phyloP scores from a whole-genome alignment of 2,888 invertebrate species.

The Protophormia terraenovae region DNA sequence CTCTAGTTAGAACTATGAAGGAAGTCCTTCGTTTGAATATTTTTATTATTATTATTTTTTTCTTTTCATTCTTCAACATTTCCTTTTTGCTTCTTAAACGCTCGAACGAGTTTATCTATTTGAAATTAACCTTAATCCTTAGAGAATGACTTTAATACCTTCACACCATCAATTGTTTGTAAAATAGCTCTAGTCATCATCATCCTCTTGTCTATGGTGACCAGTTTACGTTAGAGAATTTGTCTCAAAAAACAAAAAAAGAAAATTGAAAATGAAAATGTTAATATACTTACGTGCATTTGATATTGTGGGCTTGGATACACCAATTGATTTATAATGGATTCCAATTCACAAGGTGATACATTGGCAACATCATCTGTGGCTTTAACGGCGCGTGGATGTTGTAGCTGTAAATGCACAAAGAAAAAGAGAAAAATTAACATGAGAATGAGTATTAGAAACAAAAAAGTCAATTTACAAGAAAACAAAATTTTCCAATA shows the following conservation, averaged over 20 bases:
- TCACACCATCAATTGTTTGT: too few species aligned
- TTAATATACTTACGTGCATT: slow-evolving; percentile 79
- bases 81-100: not conserved
- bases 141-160: not conserved
- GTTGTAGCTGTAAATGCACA: slow-evolving; percentile 76
- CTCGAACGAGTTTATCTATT: not conserved
- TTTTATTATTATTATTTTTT: not conserved
- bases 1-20: too few species aligned
- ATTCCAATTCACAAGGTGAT: slow-evolving; percentile 80
- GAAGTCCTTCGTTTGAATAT: too few species aligned
- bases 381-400: slow-evolving; percentile 75
- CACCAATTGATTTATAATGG: slow-evolving; percentile 79
- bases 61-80: not conserved
- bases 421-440: not conserved
- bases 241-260: not conserved
- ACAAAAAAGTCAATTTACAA: not conserved
- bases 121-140: not conserved
- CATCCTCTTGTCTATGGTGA: too few species aligned
- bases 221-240: too few species aligned
- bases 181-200: too few species aligned
- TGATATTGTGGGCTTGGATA: slow-evolving; percentile 80
- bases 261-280: not conserved
- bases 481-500: not conserved
- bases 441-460: not conserved
- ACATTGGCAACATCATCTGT: slow-evolving; percentile 77